Conservation (phyloP, 2,113 vertebrate species). For the Crotophaga sulcirostris region DNA sequence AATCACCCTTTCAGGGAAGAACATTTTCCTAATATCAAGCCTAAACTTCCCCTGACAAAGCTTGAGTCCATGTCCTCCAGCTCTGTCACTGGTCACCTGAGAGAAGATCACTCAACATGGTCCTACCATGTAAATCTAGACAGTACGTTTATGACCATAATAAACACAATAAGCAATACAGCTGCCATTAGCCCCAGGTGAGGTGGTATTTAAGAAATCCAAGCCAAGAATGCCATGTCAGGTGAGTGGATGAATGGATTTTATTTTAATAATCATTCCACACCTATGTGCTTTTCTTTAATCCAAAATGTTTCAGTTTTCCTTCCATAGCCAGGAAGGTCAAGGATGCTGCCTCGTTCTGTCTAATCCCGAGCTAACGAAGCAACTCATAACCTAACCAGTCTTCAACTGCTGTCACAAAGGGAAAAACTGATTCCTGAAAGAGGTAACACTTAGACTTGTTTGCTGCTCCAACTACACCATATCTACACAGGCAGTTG, state of each 20-base stretch:
- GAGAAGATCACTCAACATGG: no score
- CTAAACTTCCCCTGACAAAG: no score
- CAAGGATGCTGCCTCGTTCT: neutral
- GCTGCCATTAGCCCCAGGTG: neutral
- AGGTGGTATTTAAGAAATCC: neutral
- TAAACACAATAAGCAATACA: neutral
- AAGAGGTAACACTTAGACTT: neutral
- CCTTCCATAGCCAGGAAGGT: neutral
- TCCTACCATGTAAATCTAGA: neutral
- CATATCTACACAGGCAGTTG: neutral
- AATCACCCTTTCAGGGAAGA: no score
- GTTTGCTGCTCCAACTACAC: neutral
- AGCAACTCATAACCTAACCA: neutral
- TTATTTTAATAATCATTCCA: neutral
- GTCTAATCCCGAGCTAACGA: neutral
- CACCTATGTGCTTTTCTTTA: rapidly evolving
- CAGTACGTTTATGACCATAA: neutral
- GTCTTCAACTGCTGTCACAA: neutral
- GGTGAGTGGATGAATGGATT: neutral
- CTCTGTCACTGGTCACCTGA: no score
- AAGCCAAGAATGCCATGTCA: neutral
- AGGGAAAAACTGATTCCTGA: neutral
- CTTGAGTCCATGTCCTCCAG: no score
- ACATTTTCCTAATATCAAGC: no score
- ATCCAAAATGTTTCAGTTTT: neutral